Conservation (phyloP, 1,140 invertebrate genomes). For the Notospermus geniculatus region DNA sequence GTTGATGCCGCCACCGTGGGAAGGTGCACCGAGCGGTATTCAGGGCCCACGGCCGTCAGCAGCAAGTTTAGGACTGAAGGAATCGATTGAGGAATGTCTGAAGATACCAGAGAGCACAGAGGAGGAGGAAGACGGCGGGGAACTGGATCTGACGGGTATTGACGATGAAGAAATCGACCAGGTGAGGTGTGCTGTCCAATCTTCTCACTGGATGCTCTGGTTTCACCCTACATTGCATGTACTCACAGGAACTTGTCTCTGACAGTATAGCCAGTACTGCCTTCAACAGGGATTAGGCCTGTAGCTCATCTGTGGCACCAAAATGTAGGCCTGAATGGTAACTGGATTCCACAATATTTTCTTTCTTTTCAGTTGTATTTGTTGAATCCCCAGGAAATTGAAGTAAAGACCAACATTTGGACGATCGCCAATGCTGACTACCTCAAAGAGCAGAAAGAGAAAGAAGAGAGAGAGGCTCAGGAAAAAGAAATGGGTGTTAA, state of each 20-base stretch:
- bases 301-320: too few relatives aligned
- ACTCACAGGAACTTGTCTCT: too few relatives aligned
- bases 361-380: constrained; percentile 64
- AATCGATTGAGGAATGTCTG: constrained; percentile 52
- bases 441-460: constrained; percentile 78
- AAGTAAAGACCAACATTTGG: constrained; percentile 80
- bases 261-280: too few relatives aligned
- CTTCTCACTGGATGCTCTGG: too few relatives aligned
- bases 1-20: constrained; percentile 32
- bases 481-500: constrained; percentile 62
- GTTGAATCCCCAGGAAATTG: constrained; percentile 75
- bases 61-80: constrained; percentile 51
- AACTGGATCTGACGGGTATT: constrained; percentile 76
- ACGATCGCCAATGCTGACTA: constrained; percentile 79
- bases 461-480: constrained; percentile 65
- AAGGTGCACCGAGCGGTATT: background rate
- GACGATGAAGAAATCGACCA: constrained; percentile 85
- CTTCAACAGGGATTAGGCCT: too few relatives aligned
- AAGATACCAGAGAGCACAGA: constrained; percentile 17
- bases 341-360: too few relatives aligned
- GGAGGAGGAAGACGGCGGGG: constrained; percentile 57
- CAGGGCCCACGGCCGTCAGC: constrained; percentile 42
- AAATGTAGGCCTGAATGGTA: too few relatives aligned
- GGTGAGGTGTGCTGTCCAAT: too few relatives aligned
- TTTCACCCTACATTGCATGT: too few relatives aligned